Percentiles rank a stretch among this genome's conserved stretches.
Conservation (phyloP, 2,888 invertebrate genomes). For the Drosophila trichaetosa region DNA sequence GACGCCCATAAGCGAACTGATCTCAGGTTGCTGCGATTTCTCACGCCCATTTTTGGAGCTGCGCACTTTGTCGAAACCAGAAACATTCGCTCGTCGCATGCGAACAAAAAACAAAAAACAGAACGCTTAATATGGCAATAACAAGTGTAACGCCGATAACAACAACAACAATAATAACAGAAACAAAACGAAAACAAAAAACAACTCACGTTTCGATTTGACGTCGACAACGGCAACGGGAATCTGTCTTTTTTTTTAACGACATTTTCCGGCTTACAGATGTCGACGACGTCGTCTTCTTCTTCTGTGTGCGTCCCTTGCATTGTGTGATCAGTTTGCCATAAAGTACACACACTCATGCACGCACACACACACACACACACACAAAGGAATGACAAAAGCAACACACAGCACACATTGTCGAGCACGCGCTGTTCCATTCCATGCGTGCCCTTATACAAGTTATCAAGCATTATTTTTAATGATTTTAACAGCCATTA, state of each 20-base stretch:
- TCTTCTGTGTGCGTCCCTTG: constrained; percentile 2
- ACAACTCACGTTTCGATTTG: constrained; percentile 23
- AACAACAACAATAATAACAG: not conserved
- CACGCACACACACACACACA: constrained; percentile 9
- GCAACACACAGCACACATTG: not conserved
- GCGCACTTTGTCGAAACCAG: constrained; percentile 39
- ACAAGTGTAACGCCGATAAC: constrained; percentile 22
- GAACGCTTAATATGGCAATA: constrained; percentile 21
- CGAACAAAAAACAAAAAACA: constrained; percentile 8
- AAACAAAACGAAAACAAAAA: constrained; percentile 2
- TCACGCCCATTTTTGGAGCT: constrained; percentile 72
- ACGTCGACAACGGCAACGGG: constrained; percentile 13
- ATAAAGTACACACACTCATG: constrained; percentile 20
- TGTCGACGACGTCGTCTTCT: constrained; percentile 1
- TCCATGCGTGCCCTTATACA: constrained; percentile 24
- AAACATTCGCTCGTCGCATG: constrained; percentile 27
- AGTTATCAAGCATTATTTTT: not conserved
- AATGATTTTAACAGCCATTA: not conserved
- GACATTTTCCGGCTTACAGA: constrained; percentile 42
- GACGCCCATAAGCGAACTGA: constrained; percentile 53
- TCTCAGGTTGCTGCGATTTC: constrained; percentile 57
- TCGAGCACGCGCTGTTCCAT: constrained; percentile 49
- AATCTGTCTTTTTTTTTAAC: constrained; percentile 21
- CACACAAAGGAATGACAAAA: constrained; percentile 1
- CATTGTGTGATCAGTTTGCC: constrained; percentile 5